Evolutionary conservation across 2,797 vertebrate genomes (phyloP).

Genomic region (Gymnopithys bicolor): DNA sequence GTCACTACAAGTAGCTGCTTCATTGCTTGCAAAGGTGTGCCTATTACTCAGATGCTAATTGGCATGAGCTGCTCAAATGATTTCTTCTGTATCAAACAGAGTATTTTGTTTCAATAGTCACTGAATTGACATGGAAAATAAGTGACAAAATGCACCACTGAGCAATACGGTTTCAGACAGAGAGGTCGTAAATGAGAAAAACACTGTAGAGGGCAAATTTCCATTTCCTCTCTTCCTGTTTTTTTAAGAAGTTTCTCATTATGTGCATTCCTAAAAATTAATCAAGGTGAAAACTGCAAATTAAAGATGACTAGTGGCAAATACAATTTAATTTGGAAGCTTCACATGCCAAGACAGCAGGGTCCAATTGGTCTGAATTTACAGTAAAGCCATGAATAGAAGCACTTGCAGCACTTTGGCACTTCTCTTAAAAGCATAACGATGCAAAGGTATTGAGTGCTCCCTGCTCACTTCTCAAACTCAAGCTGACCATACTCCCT

Average conservation of each 20-base stretch:
- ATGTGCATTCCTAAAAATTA: conserved; percentile 47
- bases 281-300: conserved; percentile 41
- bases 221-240: conserved; percentile 54
- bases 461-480: background rate
- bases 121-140: background rate
- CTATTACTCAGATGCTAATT: background rate
- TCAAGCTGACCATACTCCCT: background rate
- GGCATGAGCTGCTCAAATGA: background rate
- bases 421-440: background rate
- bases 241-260: conserved; percentile 27
- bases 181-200: conserved; percentile 52
- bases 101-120: conserved; percentile 21
- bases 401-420: background rate
- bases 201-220: conserved; percentile 29
- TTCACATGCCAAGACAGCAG: background rate
- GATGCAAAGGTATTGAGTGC: background rate
- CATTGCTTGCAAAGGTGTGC: background rate
- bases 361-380: background rate
- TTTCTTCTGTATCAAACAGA: conserved; percentile 6
- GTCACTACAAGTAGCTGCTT: background rate
- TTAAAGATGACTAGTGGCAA: background rate
- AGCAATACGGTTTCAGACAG: background rate
- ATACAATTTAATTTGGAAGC: conserved; percentile 15
- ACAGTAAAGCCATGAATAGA: background rate
- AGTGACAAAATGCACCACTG: conserved; percentile 41